Evolutionary conservation across 2,113 vertebrate species (phyloP).

Genomic region (Psittacula cyanocephala): DNA sequence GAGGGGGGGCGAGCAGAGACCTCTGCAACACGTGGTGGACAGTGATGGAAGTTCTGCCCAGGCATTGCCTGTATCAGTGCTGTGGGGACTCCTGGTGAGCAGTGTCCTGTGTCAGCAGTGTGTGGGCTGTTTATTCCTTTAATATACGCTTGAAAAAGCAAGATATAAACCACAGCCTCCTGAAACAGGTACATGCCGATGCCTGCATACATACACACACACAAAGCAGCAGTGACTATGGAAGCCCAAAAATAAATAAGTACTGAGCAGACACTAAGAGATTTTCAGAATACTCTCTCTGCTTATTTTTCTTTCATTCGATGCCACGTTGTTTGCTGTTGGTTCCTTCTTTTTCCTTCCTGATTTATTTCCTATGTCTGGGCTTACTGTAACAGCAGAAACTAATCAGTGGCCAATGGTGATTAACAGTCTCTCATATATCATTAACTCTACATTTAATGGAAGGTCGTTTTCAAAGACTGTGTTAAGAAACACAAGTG

Average conservation of each 20-base stretch:
- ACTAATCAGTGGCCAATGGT: conserved; percentile 43
- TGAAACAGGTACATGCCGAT: background rate
- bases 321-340: background rate
- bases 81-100: background rate
- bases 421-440: conserved; percentile 25
- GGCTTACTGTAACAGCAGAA: conserved; percentile 22
- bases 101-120: background rate
- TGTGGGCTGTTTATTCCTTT: background rate
- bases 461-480: conserved; percentile 10
- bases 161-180: background rate
- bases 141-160: background rate
- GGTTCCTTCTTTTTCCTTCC: background rate
- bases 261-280: background rate
- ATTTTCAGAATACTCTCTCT: conserved; percentile 32
- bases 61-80: background rate
- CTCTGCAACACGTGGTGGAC: background rate
- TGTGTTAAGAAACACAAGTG: background rate
- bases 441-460: conserved; percentile 42
- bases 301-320: background rate
- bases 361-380: background rate
- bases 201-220: background rate
- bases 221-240: background rate
- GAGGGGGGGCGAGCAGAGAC: background rate
- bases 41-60: accelerated
- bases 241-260: conserved; percentile 10